A percentile compares a stretch with the other conserved stretches of the same genome.
These are phyloP conservation scores for Lepilemur septentrionalis DNA, from an alignment of 2,797 vertebrate genomes.

Conservation along the genomic window DNA sequence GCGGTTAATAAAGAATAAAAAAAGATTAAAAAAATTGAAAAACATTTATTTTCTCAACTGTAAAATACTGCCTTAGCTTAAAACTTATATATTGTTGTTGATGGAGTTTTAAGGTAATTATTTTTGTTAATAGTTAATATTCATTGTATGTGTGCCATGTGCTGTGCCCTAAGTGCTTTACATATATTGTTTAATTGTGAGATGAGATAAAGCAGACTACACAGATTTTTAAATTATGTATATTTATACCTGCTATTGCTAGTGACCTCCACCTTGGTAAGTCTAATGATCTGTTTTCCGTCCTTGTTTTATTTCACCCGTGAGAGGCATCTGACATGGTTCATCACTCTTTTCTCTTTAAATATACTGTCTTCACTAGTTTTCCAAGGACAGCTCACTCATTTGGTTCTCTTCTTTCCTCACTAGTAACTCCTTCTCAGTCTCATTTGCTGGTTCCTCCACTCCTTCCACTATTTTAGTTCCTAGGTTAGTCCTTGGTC, in stretches of 20 bases:
- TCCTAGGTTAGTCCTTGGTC: background rate
- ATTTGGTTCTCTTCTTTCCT: background rate
- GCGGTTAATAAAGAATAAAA: background rate
- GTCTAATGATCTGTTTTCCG: background rate
- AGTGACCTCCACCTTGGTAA: background rate
- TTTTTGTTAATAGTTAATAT: conserved; percentile 25
- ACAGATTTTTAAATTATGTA: background rate
- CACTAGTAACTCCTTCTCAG: background rate
- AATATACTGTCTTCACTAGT: background rate
- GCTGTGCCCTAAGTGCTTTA: background rate
- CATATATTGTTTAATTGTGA: background rate
- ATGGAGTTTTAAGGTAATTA: conserved; percentile 1
- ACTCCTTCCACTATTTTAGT: background rate
- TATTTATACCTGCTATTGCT: background rate
- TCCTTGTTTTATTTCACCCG: background rate
- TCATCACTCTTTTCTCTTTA: background rate
- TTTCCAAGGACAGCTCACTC: background rate
- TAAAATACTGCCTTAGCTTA: background rate
- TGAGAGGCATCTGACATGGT: background rate
- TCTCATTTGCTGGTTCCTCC: background rate
- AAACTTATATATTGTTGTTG: background rate
- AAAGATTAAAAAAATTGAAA: background rate
- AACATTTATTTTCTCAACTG: conserved; percentile 17
- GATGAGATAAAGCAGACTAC: background rate
- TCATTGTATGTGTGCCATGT: background rate